Percentiles rank a stretch among this genome's conserved stretches.
Evolutionary conservation across 1,140 invertebrate genomes (phyloP).

Genomic region (Luehdorfia chinensis): DNA sequence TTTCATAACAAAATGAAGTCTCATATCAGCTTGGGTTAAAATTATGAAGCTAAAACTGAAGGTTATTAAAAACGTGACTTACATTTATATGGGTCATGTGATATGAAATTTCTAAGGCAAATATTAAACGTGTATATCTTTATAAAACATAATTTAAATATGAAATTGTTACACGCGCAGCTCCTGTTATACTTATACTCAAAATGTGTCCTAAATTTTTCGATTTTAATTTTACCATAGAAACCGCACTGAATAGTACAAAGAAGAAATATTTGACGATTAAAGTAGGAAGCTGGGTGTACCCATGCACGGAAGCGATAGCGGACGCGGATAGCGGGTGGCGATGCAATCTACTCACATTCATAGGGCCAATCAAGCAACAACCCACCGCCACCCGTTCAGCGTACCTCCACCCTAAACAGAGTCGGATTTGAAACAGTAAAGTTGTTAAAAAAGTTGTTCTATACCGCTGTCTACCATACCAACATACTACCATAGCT

Average conservation of each 20-base stretch:
- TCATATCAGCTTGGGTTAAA: conserved; percentile 70
- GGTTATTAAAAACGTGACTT: conserved; percentile 76
- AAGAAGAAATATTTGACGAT: conserved; percentile 1
- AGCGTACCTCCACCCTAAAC: conserved; percentile 44
- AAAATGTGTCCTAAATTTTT: too few species aligned
- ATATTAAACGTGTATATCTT: conserved; percentile 42
- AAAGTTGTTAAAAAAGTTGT: too few species aligned
- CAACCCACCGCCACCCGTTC: conserved; percentile 52
- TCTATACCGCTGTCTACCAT: too few species aligned
- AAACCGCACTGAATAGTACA: too few species aligned
- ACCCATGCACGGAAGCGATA: conserved; percentile 31
- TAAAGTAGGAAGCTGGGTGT: conserved; percentile 20
- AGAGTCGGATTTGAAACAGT: conserved; percentile 36
- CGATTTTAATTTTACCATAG: too few species aligned
- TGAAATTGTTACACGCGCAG: not conserved
- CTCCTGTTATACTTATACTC: too few species aligned
- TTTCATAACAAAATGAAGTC: conserved; percentile 73
- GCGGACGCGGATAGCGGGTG: conserved; percentile 31
- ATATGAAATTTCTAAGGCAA: conserved; percentile 56
- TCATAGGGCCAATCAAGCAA: conserved; percentile 74
- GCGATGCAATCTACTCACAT: conserved; percentile 72
- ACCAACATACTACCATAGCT: too few species aligned
- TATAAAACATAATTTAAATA: conserved; percentile 32
- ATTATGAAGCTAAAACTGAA: conserved; percentile 76
- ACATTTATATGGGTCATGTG: conserved; percentile 69